phyloP scores from a whole-genome alignment of 1,140 invertebrate species.

The Doryteuthis pealeii region DNA sequence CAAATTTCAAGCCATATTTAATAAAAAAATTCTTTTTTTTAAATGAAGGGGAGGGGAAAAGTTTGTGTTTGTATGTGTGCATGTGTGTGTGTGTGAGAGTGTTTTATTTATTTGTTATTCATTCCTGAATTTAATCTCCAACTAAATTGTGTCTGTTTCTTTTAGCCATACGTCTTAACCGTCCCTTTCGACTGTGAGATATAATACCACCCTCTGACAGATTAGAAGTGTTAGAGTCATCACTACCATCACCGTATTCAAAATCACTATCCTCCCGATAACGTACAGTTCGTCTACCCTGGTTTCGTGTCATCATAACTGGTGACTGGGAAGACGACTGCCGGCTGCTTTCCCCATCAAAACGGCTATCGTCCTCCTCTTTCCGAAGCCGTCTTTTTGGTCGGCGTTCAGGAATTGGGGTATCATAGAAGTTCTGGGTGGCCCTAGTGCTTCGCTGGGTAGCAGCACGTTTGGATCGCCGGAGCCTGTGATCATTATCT shows the following conservation, averaged over 20 bases:
- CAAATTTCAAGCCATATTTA: background rate
- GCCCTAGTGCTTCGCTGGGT: background rate
- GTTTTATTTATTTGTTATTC: background rate
- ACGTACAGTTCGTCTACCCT: constrained; percentile 53
- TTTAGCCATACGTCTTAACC: constrained; percentile 8
- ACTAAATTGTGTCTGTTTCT: constrained; percentile 2
- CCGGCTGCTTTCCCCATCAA: background rate
- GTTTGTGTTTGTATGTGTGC: no score
- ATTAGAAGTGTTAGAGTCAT: constrained; percentile 22
- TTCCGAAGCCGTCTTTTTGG: background rate
- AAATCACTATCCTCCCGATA: constrained; percentile 53
- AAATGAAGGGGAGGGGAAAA: background rate
- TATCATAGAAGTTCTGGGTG: constrained; percentile 3
- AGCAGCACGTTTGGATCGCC: constrained; percentile 8
- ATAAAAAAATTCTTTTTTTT: background rate
- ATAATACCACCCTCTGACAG: constrained; percentile 34
- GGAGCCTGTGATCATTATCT: constrained; percentile 18
- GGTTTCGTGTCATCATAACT: constrained; percentile 47
- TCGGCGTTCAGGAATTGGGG: background rate
- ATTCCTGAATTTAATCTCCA: background rate
- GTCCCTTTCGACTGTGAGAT: constrained; percentile 2
- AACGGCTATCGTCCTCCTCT: background rate
- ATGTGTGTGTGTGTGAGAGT: no score
- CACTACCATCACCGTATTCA: constrained; percentile 35
- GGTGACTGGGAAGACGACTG: constrained; percentile 9